phyloP scores from a whole-genome alignment of 2,113 vertebrate genomes.

The Haemorhous mexicanus region DNA sequence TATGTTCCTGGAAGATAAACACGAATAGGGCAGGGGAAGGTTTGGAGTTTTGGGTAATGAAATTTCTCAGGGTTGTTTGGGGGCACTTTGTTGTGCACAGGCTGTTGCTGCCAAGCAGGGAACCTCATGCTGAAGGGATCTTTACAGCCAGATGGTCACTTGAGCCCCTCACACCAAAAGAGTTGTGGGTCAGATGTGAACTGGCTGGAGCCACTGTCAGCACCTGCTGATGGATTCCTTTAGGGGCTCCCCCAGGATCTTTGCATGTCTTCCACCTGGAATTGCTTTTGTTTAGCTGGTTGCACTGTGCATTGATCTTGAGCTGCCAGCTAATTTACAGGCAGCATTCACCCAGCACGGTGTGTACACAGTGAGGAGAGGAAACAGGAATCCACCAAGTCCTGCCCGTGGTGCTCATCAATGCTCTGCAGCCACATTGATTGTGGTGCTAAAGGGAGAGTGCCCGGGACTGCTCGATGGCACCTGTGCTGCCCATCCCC shows the following conservation, averaged over 20 bases:
- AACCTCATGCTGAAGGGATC: neutral
- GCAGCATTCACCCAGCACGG: neutral
- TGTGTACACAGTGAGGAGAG: neutral
- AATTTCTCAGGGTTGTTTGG: neutral
- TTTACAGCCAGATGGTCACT: neutral
- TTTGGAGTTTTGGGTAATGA: neutral
- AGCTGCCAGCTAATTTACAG: neutral
- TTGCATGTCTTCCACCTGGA: neutral
- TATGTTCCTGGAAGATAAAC: neutral
- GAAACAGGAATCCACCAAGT: neutral
- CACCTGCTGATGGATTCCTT: neutral
- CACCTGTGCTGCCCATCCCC: neutral
- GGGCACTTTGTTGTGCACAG: neutral
- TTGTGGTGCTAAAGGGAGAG: neutral
- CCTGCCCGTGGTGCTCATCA: neutral
- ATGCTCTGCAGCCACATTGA: neutral
- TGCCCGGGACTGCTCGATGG: rapidly evolving
- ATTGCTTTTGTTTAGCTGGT: neutral
- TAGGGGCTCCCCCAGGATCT: neutral
- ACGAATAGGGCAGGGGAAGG: rapidly evolving
- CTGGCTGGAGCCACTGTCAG: neutral
- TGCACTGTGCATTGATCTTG: neutral
- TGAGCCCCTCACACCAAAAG: neutral
- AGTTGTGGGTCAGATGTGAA: neutral
- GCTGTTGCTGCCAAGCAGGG: neutral